These are phyloP conservation scores for Arvicola amphibius DNA, from an alignment of 2,797 vertebrate species.

Conservation along the genomic window DNA sequence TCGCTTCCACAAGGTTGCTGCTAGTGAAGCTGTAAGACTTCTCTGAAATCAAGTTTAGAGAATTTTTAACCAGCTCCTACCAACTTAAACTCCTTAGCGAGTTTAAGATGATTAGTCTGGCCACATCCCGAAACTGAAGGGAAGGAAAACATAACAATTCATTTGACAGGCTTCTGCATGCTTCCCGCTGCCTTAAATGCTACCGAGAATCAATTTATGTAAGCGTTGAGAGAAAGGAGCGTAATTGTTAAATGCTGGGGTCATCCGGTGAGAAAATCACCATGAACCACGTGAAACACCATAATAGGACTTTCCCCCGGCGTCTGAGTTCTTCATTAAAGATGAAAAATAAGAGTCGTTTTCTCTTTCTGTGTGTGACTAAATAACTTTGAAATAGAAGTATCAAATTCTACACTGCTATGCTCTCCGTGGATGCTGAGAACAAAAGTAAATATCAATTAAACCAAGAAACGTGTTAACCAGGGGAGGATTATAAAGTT, in stretches of 20 bases:
- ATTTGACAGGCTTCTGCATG: neutral
- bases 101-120: slow-evolving; percentile 5
- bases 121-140: slow-evolving; percentile 33
- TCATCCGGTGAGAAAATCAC: neutral
- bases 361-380: neutral
- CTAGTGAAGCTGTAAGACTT: neutral
- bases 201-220: neutral
- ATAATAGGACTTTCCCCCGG: neutral
- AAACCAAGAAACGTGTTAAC: slow-evolving; percentile 23
- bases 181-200: neutral
- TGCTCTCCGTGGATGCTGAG: slow-evolving; percentile 32
- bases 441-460: slow-evolving; percentile 37
- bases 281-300: neutral
- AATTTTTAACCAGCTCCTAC: slow-evolving; percentile 21
- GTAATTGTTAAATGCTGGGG: neutral
- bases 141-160: slow-evolving; percentile 8
- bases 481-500: neutral
- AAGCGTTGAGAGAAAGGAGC: neutral
- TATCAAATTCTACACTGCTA: neutral
- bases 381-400: slow-evolving; percentile 28
- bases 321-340: slow-evolving; percentile 26
- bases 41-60: neutral
- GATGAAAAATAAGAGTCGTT: neutral
- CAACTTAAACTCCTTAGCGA: slow-evolving; percentile 1
- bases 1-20: neutral